Conservation (phyloP, 2,113 vertebrate species). For the Prochilodus magdalenae region DNA sequence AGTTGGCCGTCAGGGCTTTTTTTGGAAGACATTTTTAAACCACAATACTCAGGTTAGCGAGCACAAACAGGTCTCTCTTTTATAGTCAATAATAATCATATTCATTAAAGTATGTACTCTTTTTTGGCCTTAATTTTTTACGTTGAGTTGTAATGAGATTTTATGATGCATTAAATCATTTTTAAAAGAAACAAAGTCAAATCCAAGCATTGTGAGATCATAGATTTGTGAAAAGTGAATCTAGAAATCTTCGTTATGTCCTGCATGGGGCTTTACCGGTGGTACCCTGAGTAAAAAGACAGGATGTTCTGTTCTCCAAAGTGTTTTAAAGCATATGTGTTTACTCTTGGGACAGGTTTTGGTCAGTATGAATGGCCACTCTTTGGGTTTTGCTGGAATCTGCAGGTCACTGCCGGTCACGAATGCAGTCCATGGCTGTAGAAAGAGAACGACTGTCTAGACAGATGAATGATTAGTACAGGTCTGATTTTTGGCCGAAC, state of each 20-base stretch:
- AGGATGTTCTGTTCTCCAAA: background rate
- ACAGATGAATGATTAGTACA: constrained; percentile 66
- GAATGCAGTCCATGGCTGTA: constrained; percentile 40
- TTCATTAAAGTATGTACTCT: too few relatives aligned
- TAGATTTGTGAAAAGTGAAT: background rate
- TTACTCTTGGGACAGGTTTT: background rate
- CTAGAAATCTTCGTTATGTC: background rate
- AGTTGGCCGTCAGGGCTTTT: constrained; percentile 67
- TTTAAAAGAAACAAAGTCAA: too few relatives aligned
- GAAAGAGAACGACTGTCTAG: constrained; percentile 64
- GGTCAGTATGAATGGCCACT: background rate
- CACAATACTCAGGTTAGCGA: constrained; percentile 44
- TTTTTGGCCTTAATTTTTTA: too few relatives aligned
- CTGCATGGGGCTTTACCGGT: too few relatives aligned
- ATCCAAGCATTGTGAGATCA: too few relatives aligned
- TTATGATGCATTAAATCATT: too few relatives aligned
- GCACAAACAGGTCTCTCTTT: constrained; percentile 10
- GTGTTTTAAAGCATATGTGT: background rate
- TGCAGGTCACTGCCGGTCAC: constrained; percentile 10
- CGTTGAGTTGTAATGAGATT: too few relatives aligned
- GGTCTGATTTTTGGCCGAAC: background rate
- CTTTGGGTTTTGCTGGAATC: constrained; percentile 26
- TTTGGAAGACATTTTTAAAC: constrained; percentile 65
- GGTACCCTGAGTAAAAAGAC: background rate
- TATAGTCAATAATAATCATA: background rate